Conservation (phyloP, 2,797 vertebrate species). For the Myiotriccus ornatus region DNA sequence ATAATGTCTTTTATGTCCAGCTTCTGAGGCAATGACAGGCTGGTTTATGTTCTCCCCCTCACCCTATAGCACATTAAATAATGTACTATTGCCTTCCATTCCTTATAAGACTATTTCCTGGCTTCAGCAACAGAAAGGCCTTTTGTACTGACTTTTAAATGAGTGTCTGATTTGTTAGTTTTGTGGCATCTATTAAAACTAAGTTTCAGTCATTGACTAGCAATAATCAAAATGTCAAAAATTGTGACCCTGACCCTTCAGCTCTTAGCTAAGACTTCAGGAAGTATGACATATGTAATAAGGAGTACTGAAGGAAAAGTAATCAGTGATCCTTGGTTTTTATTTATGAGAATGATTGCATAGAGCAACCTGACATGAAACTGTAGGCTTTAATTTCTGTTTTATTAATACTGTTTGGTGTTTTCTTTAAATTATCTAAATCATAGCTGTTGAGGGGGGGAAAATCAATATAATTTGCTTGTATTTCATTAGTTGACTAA, state of each 20-base stretch:
- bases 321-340: slow-evolving; percentile 34
- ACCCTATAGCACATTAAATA: neutral
- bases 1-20: neutral
- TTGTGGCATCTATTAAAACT: slow-evolving; percentile 25
- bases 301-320: slow-evolving; percentile 45
- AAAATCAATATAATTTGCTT: neutral
- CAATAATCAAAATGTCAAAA: neutral
- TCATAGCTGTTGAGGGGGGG: neutral
- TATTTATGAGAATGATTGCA: neutral
- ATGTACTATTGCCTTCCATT: neutral
- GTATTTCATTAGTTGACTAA: neutral
- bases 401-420: neutral
- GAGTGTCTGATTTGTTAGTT: neutral
- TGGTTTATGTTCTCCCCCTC: neutral
- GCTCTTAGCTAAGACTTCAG: neutral
- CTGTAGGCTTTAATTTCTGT: slow-evolving; percentile 8
- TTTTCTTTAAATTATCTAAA: neutral
- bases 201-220: neutral
- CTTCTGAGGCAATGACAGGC: neutral
- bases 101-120: slow-evolving; percentile 19
- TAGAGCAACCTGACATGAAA: slow-evolving; percentile 13
- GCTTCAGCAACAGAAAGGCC: neutral
- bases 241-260: neutral
- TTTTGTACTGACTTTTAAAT: slow-evolving; percentile 23
- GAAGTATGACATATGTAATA: neutral